These are phyloP conservation scores for chimpanzee (Pan troglodytes) DNA, from an alignment of 2,113 vertebrate genomes.

Conservation along the genomic window NHGRI_mPanTro3-v2.1_pri NC_072398.2:69072501-69073000, in stretches of 20 bases:
- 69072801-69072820: not conserved
- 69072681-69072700: slow-evolving; percentile 2
- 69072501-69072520: too few species aligned
- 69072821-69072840: not conserved
- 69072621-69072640: too few species aligned
- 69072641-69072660: too few species aligned
- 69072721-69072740: not conserved
- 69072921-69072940: not conserved
- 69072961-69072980: not conserved
- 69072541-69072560: too few species aligned
- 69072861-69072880: not conserved
- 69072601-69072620: too few species aligned
- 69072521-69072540: too few species aligned
- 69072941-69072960: not conserved
- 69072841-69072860: not conserved
- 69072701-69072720: not conserved
- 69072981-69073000: not conserved
- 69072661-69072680: not conserved
- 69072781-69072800: not conserved
- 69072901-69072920: not conserved
- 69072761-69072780: not conserved
- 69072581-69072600: too few species aligned
- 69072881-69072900: not conserved
- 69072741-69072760: not conserved
- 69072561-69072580: too few species aligned